phyloP scores from a whole-genome alignment of 35 echinoderm and acorn worm species.

The Acanthaster planci region DNA sequence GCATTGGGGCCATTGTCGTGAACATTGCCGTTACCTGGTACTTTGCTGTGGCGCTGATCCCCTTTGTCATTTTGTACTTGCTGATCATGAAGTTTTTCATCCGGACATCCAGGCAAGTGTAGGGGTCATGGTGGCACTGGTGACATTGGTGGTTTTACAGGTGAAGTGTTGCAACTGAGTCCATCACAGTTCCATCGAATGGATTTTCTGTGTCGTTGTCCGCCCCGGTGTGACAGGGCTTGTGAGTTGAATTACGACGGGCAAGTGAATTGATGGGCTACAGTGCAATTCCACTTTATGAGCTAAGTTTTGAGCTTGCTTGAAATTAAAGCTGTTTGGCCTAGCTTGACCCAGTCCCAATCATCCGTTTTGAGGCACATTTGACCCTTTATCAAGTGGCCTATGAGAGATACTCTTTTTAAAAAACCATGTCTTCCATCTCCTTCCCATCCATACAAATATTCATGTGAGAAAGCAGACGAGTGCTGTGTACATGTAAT shows the following conservation, averaged over 20 bases:
- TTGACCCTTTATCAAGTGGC: too few relatives aligned
- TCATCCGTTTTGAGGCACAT: too few relatives aligned
- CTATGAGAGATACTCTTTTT: too few relatives aligned
- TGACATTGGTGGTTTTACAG: not conserved
- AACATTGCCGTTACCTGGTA: conserved; percentile 73
- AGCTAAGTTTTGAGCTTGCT: too few relatives aligned
- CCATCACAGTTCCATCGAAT: not conserved
- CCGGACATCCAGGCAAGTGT: conserved; percentile 84
- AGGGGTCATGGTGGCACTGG: too few relatives aligned
- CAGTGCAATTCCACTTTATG: too few relatives aligned
- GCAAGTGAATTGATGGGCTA: too few relatives aligned
- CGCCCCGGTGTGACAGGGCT: not conserved
- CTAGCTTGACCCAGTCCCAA: too few relatives aligned
- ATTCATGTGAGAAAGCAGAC: conserved; percentile 89
- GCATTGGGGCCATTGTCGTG: conserved; percentile 75
- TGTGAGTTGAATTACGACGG: not conserved
- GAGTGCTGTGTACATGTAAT: not conserved
- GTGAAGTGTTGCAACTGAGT: not conserved
- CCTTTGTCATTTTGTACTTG: conserved; percentile 68
- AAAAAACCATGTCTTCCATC: too few relatives aligned
- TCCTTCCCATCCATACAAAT: conserved; percentile 65
- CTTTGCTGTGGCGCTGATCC: conserved; percentile 78
- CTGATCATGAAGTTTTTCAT: conserved; percentile 86
- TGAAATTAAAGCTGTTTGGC: too few relatives aligned
- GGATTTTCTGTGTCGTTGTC: too few relatives aligned